Percentiles rank a stretch among this genome's conserved stretches.
Conservation (phyloP, 2,888 invertebrate genomes). For the Tubulanus polymorphus region DNA sequence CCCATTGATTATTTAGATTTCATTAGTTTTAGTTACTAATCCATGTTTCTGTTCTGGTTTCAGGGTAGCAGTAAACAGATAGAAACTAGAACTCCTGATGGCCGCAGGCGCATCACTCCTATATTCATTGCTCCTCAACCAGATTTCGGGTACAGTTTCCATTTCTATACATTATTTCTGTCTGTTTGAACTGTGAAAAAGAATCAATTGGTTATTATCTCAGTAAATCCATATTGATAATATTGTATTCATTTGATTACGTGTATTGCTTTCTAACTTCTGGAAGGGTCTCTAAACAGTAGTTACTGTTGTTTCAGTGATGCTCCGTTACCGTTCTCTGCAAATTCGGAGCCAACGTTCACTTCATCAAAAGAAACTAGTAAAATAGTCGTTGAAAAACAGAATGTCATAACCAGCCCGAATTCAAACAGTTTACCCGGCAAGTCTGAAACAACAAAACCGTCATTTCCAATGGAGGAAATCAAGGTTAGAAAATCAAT, state of each 20-base stretch:
- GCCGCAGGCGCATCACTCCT: slow-evolving; percentile 91
- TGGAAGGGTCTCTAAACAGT: background rate
- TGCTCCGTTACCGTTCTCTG: slow-evolving; percentile 34
- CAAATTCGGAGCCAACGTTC: slow-evolving; percentile 57
- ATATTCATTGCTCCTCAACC: slow-evolving; percentile 79
- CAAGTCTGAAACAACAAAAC: too few species aligned
- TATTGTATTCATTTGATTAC: background rate
- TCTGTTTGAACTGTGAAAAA: too few species aligned
- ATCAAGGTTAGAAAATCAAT: too few species aligned
- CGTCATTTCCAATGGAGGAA: too few species aligned
- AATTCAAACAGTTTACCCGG: too few species aligned
- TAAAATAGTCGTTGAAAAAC: slow-evolving; percentile 74
- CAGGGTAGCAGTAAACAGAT: slow-evolving; percentile 67
- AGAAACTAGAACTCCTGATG: slow-evolving; percentile 89
- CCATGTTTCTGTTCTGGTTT: background rate
- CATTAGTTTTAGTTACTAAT: too few species aligned
- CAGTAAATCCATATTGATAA: background rate
- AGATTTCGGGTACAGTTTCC: slow-evolving; percentile 62
- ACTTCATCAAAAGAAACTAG: slow-evolving; percentile 76
- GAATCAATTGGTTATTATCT: background rate
- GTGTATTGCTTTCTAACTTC: background rate
- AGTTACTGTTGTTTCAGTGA: slow-evolving; percentile 24
- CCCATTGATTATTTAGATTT: too few species aligned
- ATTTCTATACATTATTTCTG: too few species aligned
- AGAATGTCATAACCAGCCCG: slow-evolving; percentile 54